Conservation (phyloP, 2,113 vertebrate genomes). For the Pteruthius melanotis region DNA sequence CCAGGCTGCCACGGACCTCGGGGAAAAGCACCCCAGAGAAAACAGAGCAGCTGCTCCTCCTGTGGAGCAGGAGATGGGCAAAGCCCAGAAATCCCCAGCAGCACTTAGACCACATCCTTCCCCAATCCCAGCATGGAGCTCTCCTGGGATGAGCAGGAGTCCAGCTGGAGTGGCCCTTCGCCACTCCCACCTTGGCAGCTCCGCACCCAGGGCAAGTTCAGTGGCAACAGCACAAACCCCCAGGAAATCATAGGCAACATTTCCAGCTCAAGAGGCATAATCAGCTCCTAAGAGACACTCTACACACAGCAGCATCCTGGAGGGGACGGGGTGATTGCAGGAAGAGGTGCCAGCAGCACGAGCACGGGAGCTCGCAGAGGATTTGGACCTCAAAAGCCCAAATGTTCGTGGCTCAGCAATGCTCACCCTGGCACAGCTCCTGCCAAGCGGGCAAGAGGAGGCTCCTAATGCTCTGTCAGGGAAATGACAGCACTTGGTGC, state of each 20-base stretch:
- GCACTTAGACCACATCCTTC: background rate
- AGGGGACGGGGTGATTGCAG: background rate
- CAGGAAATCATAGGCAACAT: background rate
- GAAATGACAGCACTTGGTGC: conserved; percentile 20
- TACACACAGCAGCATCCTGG: background rate
- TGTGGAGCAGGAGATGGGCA: background rate
- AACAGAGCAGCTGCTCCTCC: background rate
- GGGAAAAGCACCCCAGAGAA: background rate
- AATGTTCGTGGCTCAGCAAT: background rate
- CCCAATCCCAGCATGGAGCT: background rate
- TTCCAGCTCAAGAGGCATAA: background rate
- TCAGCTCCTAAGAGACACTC: conserved; percentile 10
- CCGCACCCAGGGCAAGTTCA: background rate
- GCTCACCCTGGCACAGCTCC: background rate
- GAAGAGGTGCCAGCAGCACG: background rate
- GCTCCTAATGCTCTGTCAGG: conserved; percentile 17
- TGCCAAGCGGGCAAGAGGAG: background rate
- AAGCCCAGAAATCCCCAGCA: conserved; percentile 3
- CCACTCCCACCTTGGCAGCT: background rate
- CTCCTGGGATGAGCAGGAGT: background rate
- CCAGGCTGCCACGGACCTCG: background rate
- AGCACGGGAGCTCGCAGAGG: background rate
- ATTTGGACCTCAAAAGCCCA: conserved; percentile 5
- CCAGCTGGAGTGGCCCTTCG: background rate
- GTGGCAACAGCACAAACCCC: background rate